Base-by-base conservation (phyloP, 2,113 vertebrate species). In the Thinocorus orbignyianus region DNA sequence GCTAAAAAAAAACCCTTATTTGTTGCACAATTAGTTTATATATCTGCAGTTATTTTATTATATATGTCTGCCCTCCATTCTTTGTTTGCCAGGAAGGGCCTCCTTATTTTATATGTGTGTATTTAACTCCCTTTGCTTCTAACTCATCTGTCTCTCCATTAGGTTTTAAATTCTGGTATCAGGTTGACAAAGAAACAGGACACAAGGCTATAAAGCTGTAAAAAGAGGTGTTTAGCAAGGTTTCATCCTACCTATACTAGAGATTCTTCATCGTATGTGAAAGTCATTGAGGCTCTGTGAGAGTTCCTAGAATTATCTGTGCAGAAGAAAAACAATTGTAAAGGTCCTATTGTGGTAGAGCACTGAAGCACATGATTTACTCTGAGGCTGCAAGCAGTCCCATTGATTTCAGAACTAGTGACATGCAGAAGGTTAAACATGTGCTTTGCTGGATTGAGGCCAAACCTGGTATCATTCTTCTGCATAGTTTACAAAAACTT, bases 371-470 rank as follows among this genome's bases (percentile, higher is more conserved):
- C 92, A 95, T 95, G 93, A 95, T 96, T 97, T 96, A 91, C 87
- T 93, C 92, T 77, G 71, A 35, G 90, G 37, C 91, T 90, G 90
- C 90, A 92, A 91, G 85, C 72, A 86, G 79, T 86, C 76, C 93
- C 94, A 91, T 95, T 95, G 93, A 96, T 95, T 93, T 95, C 82
- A 90, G 76, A 86, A 90, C n/a, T 12, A 92, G 92, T 88, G 95
- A 94, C 95, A 96, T 94, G 72, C 93, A 68, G 90, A 95, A 97
- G 93, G 93, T 94, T 96, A 96, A 97, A 94, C 92, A 90, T 90
- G 95, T 94, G 88, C 94, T 96, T 92, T 90, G 41, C 92, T 95
- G 94, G 82, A 48, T 0, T 52, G 13, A 39, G 48, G 85, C 96
- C 92, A 96, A 88, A 81, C 42, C 60, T 83, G 71, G 60, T 90